Base-by-base conservation (phyloP, 1,140 invertebrate genomes). In the Cotesia glomerata region DNA sequence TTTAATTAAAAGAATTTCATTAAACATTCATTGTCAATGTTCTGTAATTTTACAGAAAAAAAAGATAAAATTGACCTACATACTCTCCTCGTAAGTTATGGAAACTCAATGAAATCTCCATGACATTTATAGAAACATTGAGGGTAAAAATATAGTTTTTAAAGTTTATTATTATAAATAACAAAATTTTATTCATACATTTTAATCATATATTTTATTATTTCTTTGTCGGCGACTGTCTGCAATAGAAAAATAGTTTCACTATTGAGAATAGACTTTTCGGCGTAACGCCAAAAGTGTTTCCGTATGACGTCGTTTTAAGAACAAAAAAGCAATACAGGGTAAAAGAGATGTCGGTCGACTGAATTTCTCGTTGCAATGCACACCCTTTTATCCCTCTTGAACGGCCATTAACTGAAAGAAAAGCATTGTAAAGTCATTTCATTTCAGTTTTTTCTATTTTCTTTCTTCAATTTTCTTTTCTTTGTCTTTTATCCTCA, bases 391-490 rank as follows among this genome's bases (percentile, higher is more conserved):
- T 64, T 35, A 54, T 64, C 49, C 39, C 36, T 16, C 70, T 74
- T 71, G 73, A 78, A 78, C 73, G 73, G 74, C 75, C 77, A 78
- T 78, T 78, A 78, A 73, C 54, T 65, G 49, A 51, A 51, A 49
- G 66, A 69, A 72, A 70, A 66, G 52, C 62, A 16, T 69, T 52
- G 39, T 67, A 67, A 49, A 54, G 51, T 34, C 51, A 39, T 64
- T 58, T 36, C 35, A 63, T 59, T 26, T 26, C 26, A 26, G 62
- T 63, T 52, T 39, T 39, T 56, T 45, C 14, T 36, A 2, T 36
- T 36, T 18, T 39, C 45, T 49, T 39, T 39, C 5, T 26, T 18
- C 58, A 3, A 64, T 39, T 32, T 59, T 59, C 26, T n/a, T 59
- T 62, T 35, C 35, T 65, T 11, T 34, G 13, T 54, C 51, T 59